Base-by-base conservation (phyloP, 2,888 invertebrate species). In the Aproaerema taeniolella region DNA sequence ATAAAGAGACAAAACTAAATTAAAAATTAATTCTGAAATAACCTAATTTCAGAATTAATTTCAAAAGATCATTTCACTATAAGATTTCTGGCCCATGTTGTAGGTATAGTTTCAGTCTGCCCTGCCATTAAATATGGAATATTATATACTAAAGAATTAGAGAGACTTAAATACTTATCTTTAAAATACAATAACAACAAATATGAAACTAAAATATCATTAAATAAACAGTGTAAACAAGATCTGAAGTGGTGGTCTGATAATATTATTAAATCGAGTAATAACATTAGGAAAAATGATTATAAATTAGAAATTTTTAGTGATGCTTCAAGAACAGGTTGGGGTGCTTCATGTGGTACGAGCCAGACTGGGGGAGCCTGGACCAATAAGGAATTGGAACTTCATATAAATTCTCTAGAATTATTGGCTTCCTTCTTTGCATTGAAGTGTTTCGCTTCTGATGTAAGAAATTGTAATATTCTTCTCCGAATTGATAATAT, bases 301-400 rank as follows among this genome's bases (percentile, higher is more conserved):
- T 46, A 33, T 24, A 8, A n/a, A 2, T 2, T 36, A 1, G 37
- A 39, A 30, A 46, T 46, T 11, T 39, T 15, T 30, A 35, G 38
- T 26, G 46, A 46, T 36, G 46, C 43, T 35, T 46, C 43, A 32
- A 39, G 36, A 8, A 37, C 42, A 16, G 41, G 46, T 20, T 46
- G 46, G 46, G 47, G 47, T 6, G 43, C 41, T 9, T 25, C 35
- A 7, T 43, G 42, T 40, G 42, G 28, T 1, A 2, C 5, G 3
- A 12, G 43, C 5, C 41, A 17, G 2, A 41, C 48, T 7, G 43
- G 33, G 25, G 48, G 46, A 5, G 9, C 9, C 7, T 46, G 48
- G 48, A 35, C 30, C 24, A 8, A 13, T 1, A 13, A 17, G 5
- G 48, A 48, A 31, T 16, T 11, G 12, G 9, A 14, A 14, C 11